Base-by-base conservation (phyloP, 2,888 invertebrate genomes). In the Galerucella calmariensis region DNA sequence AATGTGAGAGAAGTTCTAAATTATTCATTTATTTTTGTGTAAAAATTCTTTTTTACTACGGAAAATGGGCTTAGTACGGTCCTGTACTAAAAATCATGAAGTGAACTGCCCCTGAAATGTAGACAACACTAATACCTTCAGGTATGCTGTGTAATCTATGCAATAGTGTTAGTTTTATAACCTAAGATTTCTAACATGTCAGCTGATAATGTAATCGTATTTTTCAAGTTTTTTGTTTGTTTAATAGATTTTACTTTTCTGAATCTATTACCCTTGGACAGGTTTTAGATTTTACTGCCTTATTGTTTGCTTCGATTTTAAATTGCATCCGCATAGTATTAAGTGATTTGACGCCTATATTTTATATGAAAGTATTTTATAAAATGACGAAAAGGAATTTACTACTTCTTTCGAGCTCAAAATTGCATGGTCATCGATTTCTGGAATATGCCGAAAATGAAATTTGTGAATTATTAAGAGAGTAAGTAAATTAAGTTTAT, bases 341-440 rank as follows among this genome's bases (percentile, higher is more conserved):
- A 35, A 62, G n/a, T 24, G 35, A 44, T 11, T 41, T 16, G 46
- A n/a, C 46, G 65, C 11, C 14, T 24, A 5, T 46, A 24, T 20
- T 48, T 48, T 8, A 12, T 20, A 11, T 5, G 3, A 46, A 8
- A 56, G 27, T 53, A 41, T 41, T 56, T 48, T 4, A 20, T 46
- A 73, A 51, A 41, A 78, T 76, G 76, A 65, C 68, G 41, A 79
- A 79, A 75, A 73, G 91, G 77, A 90, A 92, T 85, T 86, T 93
- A 51, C 85, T 94, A 67, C 85, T 94, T 73, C 86, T 94, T 20
- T 94, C 94, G 4, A 93, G 93, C 14, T 94, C 94, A 0, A 90
- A 90, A 80, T 90, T 94, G 61, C 90, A 93, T 86, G 94, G 93
- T 24, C 90, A 89, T 85, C 89, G 90, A 20, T 90, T 90, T 84